Evolutionary conservation across 2,113 vertebrate species (phyloP).

Genomic region (Notiomystis cincta): DNA sequence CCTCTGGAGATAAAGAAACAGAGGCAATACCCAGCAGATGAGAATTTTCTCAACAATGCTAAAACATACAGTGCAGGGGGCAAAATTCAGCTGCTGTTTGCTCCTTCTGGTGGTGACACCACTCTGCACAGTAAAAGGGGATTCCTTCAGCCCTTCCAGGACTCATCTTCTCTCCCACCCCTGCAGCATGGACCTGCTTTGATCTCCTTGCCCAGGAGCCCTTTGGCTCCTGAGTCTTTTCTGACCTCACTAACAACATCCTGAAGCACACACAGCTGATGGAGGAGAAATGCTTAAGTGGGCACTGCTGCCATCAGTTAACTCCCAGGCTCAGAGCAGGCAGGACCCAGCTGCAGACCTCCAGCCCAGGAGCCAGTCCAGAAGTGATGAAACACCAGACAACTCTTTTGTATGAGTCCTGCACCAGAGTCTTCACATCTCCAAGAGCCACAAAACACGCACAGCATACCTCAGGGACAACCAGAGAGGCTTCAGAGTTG

Average conservation of each 20-base stretch:
- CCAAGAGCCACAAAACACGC: no score
- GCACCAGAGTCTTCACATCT: background rate
- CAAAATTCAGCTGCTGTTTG: background rate
- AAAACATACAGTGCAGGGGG: rapidly evolving
- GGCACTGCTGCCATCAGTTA: background rate
- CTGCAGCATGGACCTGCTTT: background rate
- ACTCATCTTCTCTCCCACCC: background rate
- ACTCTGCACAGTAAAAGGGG: background rate
- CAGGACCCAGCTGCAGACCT: background rate
- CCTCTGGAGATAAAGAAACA: background rate
- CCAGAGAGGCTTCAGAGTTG: background rate
- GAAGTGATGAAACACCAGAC: background rate
- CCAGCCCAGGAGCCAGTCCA: background rate
- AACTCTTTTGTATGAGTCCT: background rate
- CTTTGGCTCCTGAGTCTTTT: background rate
- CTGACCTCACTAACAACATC: background rate
- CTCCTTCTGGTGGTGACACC: background rate
- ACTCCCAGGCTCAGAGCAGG: background rate
- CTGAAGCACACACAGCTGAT: background rate
- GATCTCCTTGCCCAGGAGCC: background rate
- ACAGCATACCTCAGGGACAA: background rate
- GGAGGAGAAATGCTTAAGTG: background rate
- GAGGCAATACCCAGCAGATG: background rate
- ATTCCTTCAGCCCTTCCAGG: background rate
- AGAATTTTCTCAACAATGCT: background rate